Base-by-base conservation (phyloP, 2,113 vertebrate species). In the Rhinogobius similis region DNA sequence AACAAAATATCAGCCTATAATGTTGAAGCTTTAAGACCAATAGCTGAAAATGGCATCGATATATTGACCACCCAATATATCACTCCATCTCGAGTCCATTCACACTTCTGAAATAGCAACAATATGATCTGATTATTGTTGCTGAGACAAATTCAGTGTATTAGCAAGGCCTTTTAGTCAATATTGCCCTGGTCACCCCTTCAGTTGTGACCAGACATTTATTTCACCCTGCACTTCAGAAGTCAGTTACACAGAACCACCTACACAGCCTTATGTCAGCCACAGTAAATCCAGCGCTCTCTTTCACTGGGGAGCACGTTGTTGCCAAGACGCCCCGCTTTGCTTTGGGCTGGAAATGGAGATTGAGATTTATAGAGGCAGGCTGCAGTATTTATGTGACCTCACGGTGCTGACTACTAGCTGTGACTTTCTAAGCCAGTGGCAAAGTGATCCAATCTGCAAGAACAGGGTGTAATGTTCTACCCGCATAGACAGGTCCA, bases 301-400 rank as follows among this genome's bases (percentile, higher is more conserved):
- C 65, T 85, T 67, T 87, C 78, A 83, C 65, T 80, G 67, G 70
- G 36, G 52, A 83, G 68, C 70, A 79, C 75, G 43, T 65, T 76
- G 43, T 65, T 84, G 76, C 76, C 73, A 79, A 81, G 83, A 72
- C 78, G 75, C 81, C 72, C 73, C 67, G 71, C 65, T 77, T 71
- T 63, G 71, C 86, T 79, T 2, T 32, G 70, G 87, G 86, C 82
- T 74, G 56, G 67, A 88, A 89, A 86, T 89, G 80, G 86, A 76
- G 73, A 73, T 70, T 66, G 62, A 86, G 78, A 90, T 89, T 91
- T 88, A 88, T 87, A 89, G 84, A 76, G 62, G 78, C 78, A 64
- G 65, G 67, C 78, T 85, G 75, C 78, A 63, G 82, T 84, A 76
- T 90, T 88, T 84, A 89, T 89, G 82, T 83, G 83, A 90, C 78